These are phyloP conservation scores for Agrochola lychnidis DNA, from an alignment of 2,888 invertebrate genomes.

Conservation along the genomic window DNA sequence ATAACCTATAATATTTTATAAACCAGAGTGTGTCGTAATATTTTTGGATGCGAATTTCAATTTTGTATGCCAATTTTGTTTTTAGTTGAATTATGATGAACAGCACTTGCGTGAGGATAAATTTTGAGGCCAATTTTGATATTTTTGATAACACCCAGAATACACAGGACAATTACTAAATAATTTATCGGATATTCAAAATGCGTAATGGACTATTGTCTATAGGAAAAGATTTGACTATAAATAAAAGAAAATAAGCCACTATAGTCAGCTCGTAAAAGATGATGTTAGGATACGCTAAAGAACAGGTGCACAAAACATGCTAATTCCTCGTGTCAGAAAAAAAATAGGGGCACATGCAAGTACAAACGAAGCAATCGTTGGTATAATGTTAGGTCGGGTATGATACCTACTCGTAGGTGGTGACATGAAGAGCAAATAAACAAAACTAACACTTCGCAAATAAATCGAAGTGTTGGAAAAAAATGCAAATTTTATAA, in stretches of 20 bases:
- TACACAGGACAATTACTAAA: conserved; percentile 72
- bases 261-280: conserved; percentile 44
- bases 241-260: conserved; percentile 64
- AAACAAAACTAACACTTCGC: conserved; percentile 73
- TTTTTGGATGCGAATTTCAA: conserved; percentile 53
- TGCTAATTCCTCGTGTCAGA: conserved; percentile 56
- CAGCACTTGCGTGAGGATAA: conserved; percentile 67
- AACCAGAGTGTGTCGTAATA: conserved; percentile 79
- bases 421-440: conserved; percentile 77
- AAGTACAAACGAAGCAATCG: conserved; percentile 64
- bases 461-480: conserved; percentile 82
- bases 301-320: conserved; percentile 61
- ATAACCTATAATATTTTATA: neutral
- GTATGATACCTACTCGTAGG: conserved; percentile 60
- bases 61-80: conserved; percentile 81
- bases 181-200: conserved; percentile 64
- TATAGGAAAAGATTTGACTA: conserved; percentile 55
- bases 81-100: conserved; percentile 67
- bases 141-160: conserved; percentile 76
- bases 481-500: conserved; percentile 90
- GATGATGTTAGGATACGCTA: conserved; percentile 59
- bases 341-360: conserved; percentile 73
- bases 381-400: conserved; percentile 47
- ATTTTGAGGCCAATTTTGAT: conserved; percentile 77
- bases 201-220: conserved; percentile 64